Conservation (phyloP, 2,797 vertebrate species). For the Hylomyscus alleni region DNA sequence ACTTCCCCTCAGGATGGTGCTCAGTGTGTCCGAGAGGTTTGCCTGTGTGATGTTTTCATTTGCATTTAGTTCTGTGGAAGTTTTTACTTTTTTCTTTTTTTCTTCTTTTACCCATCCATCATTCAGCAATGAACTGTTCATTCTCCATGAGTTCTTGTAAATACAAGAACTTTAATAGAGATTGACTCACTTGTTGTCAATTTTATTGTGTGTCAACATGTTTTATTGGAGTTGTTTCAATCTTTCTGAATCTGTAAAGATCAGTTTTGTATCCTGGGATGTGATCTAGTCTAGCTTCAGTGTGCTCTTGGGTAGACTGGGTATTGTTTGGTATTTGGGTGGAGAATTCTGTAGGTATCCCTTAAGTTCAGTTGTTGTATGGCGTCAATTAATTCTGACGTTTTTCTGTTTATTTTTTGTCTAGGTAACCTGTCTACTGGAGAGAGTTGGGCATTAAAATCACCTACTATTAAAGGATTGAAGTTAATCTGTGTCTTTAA, state of each 20-base stretch:
- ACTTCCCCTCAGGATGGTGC: background rate
- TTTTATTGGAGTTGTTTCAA: background rate
- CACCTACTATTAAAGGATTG: background rate
- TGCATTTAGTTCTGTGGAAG: background rate
- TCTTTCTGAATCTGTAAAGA: background rate
- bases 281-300: background rate
- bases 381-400: background rate
- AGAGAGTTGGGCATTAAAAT: background rate
- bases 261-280: background rate
- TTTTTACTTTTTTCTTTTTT: background rate
- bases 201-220: background rate
- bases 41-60: background rate
- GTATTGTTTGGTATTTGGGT: background rate
- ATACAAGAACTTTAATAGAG: background rate
- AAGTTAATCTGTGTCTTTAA: background rate
- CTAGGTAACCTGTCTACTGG: background rate
- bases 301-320: background rate
- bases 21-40: background rate
- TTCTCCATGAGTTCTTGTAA: background rate
- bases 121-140: background rate
- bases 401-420: background rate
- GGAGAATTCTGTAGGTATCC: background rate
- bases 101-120: background rate
- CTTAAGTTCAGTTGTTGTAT: background rate
- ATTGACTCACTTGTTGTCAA: background rate